Percentiles rank a stretch among this genome's conserved stretches.
These are phyloP conservation scores for Poeciliopsis retropinna DNA, from an alignment of 2,113 vertebrate genomes.

Conservation along the genomic window DNA sequence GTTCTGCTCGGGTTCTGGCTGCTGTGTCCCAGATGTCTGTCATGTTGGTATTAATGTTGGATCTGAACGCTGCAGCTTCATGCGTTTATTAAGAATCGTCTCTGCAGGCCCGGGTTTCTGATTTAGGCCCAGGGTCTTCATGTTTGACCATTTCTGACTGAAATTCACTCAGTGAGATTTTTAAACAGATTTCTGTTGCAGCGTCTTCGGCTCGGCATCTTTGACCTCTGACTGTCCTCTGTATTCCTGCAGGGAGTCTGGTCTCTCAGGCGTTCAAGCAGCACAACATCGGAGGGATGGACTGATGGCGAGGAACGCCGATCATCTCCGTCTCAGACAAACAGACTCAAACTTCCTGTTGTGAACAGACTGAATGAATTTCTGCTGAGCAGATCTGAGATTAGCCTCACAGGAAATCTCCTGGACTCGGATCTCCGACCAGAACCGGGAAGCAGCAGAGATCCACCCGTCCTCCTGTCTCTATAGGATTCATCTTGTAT, in stretches of 20 bases:
- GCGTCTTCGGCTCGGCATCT: not conserved
- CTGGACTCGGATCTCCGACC: not conserved
- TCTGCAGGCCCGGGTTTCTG: too few species aligned
- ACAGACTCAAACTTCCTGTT: slow-evolving; percentile 30
- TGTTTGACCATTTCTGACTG: too few species aligned
- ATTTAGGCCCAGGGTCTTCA: too few species aligned
- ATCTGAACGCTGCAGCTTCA: not conserved
- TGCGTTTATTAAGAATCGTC: too few species aligned
- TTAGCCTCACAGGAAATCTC: slow-evolving; percentile 18
- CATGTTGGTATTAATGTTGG: not conserved
- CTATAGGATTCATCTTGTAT: slow-evolving; percentile 39
- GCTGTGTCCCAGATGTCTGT: not conserved
- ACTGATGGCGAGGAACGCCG: slow-evolving; percentile 58
- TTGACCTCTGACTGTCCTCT: not conserved
- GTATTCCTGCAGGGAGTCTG: slow-evolving; percentile 66
- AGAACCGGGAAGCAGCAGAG: slow-evolving; percentile 4
- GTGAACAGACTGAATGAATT: slow-evolving; percentile 32
- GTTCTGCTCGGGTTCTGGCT: slow-evolving; percentile 29
- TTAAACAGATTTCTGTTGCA: not conserved
- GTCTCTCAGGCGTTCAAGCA: slow-evolving; percentile 78
- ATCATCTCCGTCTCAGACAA: slow-evolving; percentile 10
- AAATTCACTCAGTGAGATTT: too few species aligned
- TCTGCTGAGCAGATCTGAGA: slow-evolving; percentile 18
- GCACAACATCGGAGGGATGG: slow-evolving; percentile 80
- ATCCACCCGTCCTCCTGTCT: slow-evolving; percentile 33